phyloP scores from a whole-genome alignment of 2,113 vertebrate species.

The Festucalex cinctus region DNA sequence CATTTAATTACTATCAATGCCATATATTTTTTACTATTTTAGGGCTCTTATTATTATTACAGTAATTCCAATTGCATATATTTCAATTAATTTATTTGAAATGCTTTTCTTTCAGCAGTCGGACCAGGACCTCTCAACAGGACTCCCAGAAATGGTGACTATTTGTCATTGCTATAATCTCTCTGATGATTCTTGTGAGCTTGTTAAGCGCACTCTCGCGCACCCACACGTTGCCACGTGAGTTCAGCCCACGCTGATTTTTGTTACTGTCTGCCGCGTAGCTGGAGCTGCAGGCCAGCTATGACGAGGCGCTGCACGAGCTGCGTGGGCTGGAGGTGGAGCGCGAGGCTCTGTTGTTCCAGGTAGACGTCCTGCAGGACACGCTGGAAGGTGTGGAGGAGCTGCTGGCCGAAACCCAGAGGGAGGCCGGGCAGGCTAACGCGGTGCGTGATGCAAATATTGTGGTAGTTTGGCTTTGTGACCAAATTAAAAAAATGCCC shows the following conservation, averaged over 20 bases:
- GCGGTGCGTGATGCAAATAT: slow-evolving; percentile 39
- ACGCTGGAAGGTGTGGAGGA: slow-evolving; percentile 73
- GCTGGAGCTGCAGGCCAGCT: slow-evolving; percentile 72
- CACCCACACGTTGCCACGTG: slow-evolving; percentile 30
- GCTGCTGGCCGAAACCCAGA: slow-evolving; percentile 71
- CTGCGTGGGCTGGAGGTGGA: slow-evolving; percentile 70
- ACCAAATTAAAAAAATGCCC: slow-evolving; percentile 8
- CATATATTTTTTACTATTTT: too few relatives aligned
- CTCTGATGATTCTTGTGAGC: slow-evolving; percentile 17
- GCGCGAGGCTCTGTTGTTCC: slow-evolving; percentile 72
- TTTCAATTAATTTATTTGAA: neutral
- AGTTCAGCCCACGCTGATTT: slow-evolving; percentile 41
- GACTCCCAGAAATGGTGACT: slow-evolving; percentile 69
- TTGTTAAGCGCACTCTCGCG: slow-evolving; percentile 11
- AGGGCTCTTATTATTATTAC: too few relatives aligned
- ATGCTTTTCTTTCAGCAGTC: slow-evolving; percentile 40
- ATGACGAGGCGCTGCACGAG: slow-evolving; percentile 70
- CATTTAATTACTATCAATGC: too few relatives aligned
- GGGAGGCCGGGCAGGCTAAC: slow-evolving; percentile 60
- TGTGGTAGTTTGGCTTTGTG: neutral
- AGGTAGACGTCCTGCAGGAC: slow-evolving; percentile 76
- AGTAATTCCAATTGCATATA: neutral
- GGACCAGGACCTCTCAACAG: slow-evolving; percentile 67
- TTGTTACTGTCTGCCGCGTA: slow-evolving; percentile 40
- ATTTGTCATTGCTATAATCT: neutral